Base-by-base conservation (phyloP, 2,888 invertebrate genomes). In the Ganaspis brasiliensis region DNA sequence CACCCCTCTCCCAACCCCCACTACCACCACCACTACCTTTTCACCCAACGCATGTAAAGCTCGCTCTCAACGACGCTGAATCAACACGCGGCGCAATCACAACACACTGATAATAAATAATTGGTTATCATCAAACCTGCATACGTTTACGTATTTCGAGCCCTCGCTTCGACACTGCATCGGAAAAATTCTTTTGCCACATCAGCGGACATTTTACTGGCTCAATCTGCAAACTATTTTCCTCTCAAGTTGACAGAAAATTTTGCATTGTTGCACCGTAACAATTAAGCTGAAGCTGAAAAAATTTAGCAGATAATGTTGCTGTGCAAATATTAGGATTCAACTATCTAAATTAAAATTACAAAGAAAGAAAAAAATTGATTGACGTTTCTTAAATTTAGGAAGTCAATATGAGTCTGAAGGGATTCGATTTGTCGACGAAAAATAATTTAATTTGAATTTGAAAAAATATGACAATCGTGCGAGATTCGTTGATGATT, bases 1-100 rank as follows among this genome's bases (percentile, higher is more conserved):
- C 81, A 63, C 31, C 31, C n/a, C n/a, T n/a, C n/a, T n/a, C n/a
- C 82, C 78, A 80, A 80, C 75, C 78, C 78, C 79, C 80, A 19
- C 19, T 14, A 49, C 14, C 16, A 52, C 52, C 52, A 9, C 52
- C 55, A 61, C 72, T 73, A 76, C 78, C 78, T 79, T 76, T 73
- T 57, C 80, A 74, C 73, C 63, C 75, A 45, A 72, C 59, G 67
- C 74, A 74, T 77, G 72, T 76, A 72, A 75, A 74, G 73, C 73
- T 67, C 61, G 49, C 52, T 73, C 67, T 24, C 45, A 72, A 70
- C 72, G 73, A 73, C 61, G 35, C 74, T 49, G 61, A 37, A 52
- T 35, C 49, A 72, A 61, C 59, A 67, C 67, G 12, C 21, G 37
- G 14, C 72, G 61, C 31, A 52, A 59, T 74, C 37, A 35, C 26